These are phyloP conservation scores for Macrostomum lignano DNA, from an alignment of 1,140 invertebrate species.

Conservation along the genomic window DNA sequence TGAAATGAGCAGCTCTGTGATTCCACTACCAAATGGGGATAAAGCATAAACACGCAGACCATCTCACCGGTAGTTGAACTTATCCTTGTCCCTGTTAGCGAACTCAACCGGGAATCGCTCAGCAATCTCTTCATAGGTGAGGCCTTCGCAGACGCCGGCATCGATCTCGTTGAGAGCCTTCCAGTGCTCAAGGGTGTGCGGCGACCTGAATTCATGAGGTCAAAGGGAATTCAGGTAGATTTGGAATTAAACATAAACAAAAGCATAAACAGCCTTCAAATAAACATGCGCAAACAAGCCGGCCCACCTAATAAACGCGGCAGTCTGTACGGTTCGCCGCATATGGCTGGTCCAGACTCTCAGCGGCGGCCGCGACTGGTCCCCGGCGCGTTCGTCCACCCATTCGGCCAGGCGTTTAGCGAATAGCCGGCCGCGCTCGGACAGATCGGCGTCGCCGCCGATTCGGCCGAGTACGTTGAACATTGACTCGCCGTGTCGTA, in stretches of 20 bases:
- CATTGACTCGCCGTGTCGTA: slow-evolving; percentile 74
- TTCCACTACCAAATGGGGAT: too few relatives aligned
- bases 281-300: too few relatives aligned
- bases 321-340: slow-evolving; percentile 75
- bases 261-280: too few relatives aligned
- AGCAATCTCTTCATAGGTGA: slow-evolving; percentile 94
- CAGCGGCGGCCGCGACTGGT: too few relatives aligned
- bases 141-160: slow-evolving; percentile 92
- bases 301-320: slow-evolving; percentile 45
- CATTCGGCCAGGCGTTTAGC: slow-evolving; percentile 47
- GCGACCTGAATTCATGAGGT: too few relatives aligned
- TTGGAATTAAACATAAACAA: too few relatives aligned
- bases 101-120: slow-evolving; percentile 80
- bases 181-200: slow-evolving; percentile 61
- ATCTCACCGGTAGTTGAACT: slow-evolving; percentile 95
- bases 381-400: slow-evolving; percentile 41
- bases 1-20: too few relatives aligned
- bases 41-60: too few relatives aligned
- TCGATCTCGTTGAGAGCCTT: slow-evolving; percentile 97
- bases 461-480: slow-evolving; percentile 73
- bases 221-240: too few relatives aligned
- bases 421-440: slow-evolving; percentile 45
- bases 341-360: slow-evolving; percentile 94
- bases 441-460: slow-evolving; percentile 73
- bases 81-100: slow-evolving; percentile 68